Percentiles rank a stretch among this genome's conserved stretches.
These are phyloP conservation scores for Acronicta alni DNA, from an alignment of 2,888 invertebrate species.

Conservation along the genomic window DNA sequence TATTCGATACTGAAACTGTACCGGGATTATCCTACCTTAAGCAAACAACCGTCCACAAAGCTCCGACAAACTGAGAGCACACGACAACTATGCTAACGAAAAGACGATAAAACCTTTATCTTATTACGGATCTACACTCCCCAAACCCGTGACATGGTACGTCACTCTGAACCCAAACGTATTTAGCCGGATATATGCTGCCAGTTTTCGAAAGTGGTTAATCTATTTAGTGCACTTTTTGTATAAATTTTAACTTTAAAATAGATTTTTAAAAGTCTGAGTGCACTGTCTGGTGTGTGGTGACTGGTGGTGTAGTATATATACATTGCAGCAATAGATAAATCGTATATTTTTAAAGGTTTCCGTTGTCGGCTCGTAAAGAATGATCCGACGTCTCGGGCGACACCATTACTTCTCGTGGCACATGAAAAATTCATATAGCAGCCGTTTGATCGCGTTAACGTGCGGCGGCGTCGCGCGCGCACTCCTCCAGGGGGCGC, in stretches of 20 bases:
- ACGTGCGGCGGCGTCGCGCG: constrained; percentile 71
- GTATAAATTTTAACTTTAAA: constrained; percentile 13
- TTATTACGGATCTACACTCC: constrained; percentile 77
- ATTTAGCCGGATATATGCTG: constrained; percentile 50
- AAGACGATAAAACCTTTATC: constrained; percentile 87
- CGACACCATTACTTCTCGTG: constrained; percentile 84
- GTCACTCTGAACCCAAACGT: constrained; percentile 56
- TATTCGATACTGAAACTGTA: constrained; percentile 75
- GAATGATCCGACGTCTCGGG: constrained; percentile 85
- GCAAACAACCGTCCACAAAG: constrained; percentile 81
- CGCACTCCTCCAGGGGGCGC: constrained; percentile 74
- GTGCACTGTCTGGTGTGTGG: constrained; percentile 32
- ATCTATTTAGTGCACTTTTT: constrained; percentile 43
- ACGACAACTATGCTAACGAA: constrained; percentile 85
- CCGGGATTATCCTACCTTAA: constrained; percentile 82
- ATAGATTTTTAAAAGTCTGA: constrained; percentile 37
- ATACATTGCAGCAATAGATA: constrained; percentile 58
- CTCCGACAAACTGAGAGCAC: constrained; percentile 69
- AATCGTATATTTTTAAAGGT: constrained; percentile 82
- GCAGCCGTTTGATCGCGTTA: constrained; percentile 81
- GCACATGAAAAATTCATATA: constrained; percentile 88
- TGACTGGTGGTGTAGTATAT: constrained; percentile 21
- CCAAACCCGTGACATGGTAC: constrained; percentile 60
- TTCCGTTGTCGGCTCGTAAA: constrained; percentile 86
- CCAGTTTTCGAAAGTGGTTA: constrained; percentile 28